Conservation (phyloP, 2,888 invertebrate species). For the Heliconius sara region DNA sequence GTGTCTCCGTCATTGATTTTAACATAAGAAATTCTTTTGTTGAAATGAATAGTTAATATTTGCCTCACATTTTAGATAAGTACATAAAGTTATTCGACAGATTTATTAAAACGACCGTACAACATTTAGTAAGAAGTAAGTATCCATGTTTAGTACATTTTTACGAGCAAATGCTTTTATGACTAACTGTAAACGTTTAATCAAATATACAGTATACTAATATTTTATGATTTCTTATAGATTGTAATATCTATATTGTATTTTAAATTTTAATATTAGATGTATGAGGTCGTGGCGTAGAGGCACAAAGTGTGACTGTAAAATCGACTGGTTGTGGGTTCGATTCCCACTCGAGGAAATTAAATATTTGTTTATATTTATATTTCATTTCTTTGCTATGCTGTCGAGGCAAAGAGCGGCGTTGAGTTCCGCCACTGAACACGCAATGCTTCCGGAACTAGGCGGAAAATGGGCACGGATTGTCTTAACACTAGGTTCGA, state of each 20-base stretch:
- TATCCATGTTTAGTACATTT: constrained; percentile 24
- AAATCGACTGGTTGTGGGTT: too few species aligned
- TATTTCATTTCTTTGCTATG: too few species aligned
- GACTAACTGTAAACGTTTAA: constrained; percentile 21
- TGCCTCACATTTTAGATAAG: not conserved
- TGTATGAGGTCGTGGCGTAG: too few species aligned
- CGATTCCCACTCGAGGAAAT: too few species aligned
- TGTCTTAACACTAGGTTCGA: too few species aligned
- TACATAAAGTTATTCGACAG: not conserved
- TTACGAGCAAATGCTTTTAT: constrained; percentile 26
- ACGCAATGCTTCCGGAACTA: too few species aligned
- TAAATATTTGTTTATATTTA: too few species aligned
- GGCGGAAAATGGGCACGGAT: too few species aligned
- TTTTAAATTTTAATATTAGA: not conserved
- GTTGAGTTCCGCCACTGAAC: too few species aligned
- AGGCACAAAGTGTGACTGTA: too few species aligned
- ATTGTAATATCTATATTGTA: not conserved
- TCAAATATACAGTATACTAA: constrained; percentile 11
- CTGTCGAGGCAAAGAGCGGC: too few species aligned
- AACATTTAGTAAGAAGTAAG: constrained; percentile 16
- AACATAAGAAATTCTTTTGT: not conserved
- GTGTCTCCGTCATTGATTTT: not conserved
- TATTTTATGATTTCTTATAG: not conserved
- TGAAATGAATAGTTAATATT: not conserved
- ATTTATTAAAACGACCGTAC: not conserved